phyloP scores from a whole-genome alignment of 2,113 vertebrate species.

The Speoplatyrhinus poulsoni region DNA sequence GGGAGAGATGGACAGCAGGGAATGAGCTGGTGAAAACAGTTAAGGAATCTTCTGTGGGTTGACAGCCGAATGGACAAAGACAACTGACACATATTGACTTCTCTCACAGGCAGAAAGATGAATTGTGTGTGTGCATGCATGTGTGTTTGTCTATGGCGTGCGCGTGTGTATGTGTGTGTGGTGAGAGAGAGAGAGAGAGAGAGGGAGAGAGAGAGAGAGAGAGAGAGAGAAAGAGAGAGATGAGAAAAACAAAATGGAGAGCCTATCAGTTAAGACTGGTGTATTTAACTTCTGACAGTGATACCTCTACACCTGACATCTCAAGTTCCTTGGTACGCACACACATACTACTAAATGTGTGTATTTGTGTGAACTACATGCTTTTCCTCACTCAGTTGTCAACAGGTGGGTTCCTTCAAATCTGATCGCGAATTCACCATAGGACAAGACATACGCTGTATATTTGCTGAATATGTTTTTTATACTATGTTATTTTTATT shows the following conservation, averaged over 20 bases:
- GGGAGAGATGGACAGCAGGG: conserved; percentile 23
- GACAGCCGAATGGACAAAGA: conserved; percentile 61
- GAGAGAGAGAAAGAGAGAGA: conserved; percentile 11
- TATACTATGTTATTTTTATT: too few species aligned
- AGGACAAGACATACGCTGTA: too few species aligned
- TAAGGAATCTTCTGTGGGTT: neutral
- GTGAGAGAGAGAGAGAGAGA: too few species aligned
- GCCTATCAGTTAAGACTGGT: neutral
- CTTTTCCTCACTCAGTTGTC: too few species aligned
- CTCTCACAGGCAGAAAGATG: conserved; percentile 64
- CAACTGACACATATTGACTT: conserved; percentile 62
- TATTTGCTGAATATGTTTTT: too few species aligned
- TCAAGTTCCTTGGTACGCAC: neutral
- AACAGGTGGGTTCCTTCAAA: too few species aligned
- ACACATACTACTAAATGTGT: conserved; percentile 6
- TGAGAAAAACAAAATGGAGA: neutral
- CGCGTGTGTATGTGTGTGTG: conserved; percentile 24
- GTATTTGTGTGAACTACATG: too few species aligned
- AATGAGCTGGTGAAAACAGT: conserved; percentile 12
- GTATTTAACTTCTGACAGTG: conserved; percentile 46
- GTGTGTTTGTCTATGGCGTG: conserved; percentile 9
- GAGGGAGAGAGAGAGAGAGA: neutral
- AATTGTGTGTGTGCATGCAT: conserved; percentile 3
- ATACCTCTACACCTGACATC: conserved; percentile 4
- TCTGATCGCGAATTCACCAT: too few species aligned